phyloP scores from a whole-genome alignment of 1,140 invertebrate species.

The Venustaconcha ellipsiformis region DNA sequence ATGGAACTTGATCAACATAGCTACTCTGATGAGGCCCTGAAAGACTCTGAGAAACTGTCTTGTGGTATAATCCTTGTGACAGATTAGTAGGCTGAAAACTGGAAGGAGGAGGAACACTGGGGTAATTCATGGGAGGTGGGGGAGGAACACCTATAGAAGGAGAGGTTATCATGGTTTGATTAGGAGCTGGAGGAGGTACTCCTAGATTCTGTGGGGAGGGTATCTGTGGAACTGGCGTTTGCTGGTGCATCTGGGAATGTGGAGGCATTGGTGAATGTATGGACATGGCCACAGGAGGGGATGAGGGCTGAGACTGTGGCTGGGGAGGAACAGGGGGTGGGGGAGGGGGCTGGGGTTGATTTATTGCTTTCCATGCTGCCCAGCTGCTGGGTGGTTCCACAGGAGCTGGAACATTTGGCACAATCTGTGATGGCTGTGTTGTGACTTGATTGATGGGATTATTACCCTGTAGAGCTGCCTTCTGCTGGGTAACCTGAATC shows the following conservation, averaged over 20 bases:
- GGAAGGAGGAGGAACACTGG: conserved; percentile 14
- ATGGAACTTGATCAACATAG: no score
- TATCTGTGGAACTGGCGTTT: no score
- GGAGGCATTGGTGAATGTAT: no score
- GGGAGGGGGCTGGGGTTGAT: conserved; percentile 2
- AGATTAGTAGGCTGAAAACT: background rate
- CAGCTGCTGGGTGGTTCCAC: conserved; percentile 14
- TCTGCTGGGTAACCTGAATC: conserved; percentile 24
- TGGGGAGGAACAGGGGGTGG: conserved; percentile 5
- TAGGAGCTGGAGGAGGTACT: no score
- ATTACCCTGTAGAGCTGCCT: conserved; percentile 9
- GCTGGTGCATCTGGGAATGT: no score
- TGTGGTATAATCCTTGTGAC: background rate
- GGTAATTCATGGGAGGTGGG: conserved; percentile 24
- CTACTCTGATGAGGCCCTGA: background rate
- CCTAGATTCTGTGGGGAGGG: no score
- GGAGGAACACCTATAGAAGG: background rate
- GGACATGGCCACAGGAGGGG: no score
- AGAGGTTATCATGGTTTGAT: no score
- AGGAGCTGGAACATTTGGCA: conserved; percentile 7
- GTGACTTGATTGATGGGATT: background rate
- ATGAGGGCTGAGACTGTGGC: background rate
- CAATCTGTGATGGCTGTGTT: background rate
- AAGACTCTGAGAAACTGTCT: background rate
- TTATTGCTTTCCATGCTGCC: conserved; percentile 22